phyloP scores from a whole-genome alignment of 1,140 invertebrate species.

The Pseudomyrmex dendroicus region DNA sequence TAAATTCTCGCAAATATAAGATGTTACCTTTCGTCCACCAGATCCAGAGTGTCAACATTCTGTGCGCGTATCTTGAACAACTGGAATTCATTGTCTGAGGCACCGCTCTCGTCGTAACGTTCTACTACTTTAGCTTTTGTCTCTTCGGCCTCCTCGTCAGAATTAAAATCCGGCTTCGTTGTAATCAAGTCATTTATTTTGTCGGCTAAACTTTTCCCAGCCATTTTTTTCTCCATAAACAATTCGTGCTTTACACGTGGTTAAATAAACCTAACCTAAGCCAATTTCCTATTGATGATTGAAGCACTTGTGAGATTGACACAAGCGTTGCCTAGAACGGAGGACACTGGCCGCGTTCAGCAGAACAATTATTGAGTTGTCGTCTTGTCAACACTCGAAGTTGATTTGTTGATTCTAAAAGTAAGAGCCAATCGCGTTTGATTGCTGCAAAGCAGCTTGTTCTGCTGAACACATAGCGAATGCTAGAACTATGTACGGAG shows the following conservation, averaged over 20 bases:
- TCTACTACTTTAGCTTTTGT: constrained; percentile 81
- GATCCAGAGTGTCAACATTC: constrained; percentile 88
- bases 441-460: too few species aligned
- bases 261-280: neutral
- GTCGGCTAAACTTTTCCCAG: constrained; percentile 84
- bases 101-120: constrained; percentile 71
- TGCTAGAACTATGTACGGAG: too few species aligned
- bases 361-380: too few species aligned
- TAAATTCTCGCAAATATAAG: constrained; percentile 1
- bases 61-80: constrained; percentile 87
- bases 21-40: constrained; percentile 86
- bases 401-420: too few species aligned
- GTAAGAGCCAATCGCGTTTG: too few species aligned
- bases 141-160: constrained; percentile 85
- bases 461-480: too few species aligned
- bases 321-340: too few species aligned
- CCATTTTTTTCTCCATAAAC: constrained; percentile 67
- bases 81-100: constrained; percentile 69
- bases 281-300: neutral
- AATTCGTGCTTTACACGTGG: neutral
- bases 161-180: constrained; percentile 85
- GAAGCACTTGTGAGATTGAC: too few species aligned
- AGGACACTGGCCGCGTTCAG: too few species aligned
- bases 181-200: constrained; percentile 87
- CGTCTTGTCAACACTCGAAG: too few species aligned